Evolutionary conservation across 2,888 invertebrate genomes (phyloP).

Genomic region (Campoletis raptor): DNA sequence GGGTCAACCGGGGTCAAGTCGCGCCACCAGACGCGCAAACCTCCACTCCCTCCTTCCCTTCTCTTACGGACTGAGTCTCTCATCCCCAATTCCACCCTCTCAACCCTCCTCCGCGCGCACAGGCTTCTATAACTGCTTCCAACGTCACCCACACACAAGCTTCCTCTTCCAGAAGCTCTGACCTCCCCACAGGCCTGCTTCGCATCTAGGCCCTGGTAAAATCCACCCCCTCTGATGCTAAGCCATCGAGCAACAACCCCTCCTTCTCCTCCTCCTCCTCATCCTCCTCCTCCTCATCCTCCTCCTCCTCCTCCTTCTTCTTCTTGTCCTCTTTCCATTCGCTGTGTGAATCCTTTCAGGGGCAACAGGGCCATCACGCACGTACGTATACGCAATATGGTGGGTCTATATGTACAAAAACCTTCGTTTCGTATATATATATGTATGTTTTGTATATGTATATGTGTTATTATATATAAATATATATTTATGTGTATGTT

Average conservation of each 20-base stretch:
- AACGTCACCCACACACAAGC: constrained; percentile 63
- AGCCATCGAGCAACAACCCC: constrained; percentile 40
- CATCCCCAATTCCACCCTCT: constrained; percentile 73
- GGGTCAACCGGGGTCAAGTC: constrained; percentile 85
- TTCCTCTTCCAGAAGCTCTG: constrained; percentile 67
- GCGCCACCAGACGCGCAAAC: constrained; percentile 84
- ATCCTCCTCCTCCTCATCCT: constrained; percentile 64
- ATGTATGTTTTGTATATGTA: not conserved
- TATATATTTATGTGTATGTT: constrained; percentile 7
- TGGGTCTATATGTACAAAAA: constrained; percentile 30
- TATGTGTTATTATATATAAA: not conserved
- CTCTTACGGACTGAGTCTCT: constrained; percentile 74
- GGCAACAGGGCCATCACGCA: constrained; percentile 62
- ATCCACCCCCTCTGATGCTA: constrained; percentile 44
- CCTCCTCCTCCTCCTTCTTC: constrained; percentile 5
- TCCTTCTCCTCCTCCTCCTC: not conserved
- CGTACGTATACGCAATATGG: constrained; percentile 55
- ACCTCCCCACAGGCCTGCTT: constrained; percentile 57
- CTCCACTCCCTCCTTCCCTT: constrained; percentile 75
- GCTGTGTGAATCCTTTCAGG: constrained; percentile 65
- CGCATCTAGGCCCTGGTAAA: constrained; percentile 58
- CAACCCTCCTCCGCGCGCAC: constrained; percentile 62
- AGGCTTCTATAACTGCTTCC: constrained; percentile 64
- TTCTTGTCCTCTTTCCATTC: constrained; percentile 58
- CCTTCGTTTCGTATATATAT: not conserved